Conservation (phyloP, 2,888 invertebrate species). For the Acronicta alni region DNA sequence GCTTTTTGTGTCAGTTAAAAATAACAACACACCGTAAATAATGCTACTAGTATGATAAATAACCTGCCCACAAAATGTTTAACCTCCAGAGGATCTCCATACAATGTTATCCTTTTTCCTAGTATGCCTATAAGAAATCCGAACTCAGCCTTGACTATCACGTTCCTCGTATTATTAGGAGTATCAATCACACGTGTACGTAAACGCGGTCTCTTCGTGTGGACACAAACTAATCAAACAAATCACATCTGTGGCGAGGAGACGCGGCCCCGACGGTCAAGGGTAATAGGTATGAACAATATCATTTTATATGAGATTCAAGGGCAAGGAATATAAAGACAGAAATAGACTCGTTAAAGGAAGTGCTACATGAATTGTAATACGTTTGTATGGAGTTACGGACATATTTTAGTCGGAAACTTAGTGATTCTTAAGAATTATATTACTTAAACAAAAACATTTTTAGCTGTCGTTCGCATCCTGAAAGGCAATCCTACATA, state of each 20-base stretch:
- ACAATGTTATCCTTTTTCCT: too few species aligned
- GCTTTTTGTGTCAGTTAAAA: too few species aligned
- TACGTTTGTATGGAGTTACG: too few species aligned
- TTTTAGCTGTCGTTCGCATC: too few species aligned
- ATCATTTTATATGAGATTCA: slow-evolving; percentile 17
- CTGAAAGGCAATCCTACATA: too few species aligned
- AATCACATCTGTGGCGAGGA: slow-evolving; percentile 18
- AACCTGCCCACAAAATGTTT: too few species aligned
- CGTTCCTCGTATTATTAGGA: not conserved
- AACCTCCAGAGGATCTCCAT: too few species aligned
- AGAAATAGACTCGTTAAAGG: slow-evolving; percentile 2
- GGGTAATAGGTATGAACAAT: slow-evolving; percentile 14
- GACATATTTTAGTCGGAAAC: too few species aligned
- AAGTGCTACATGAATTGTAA: not conserved
- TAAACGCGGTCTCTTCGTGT: slow-evolving; percentile 5
- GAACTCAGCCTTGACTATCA: slow-evolving; percentile 1
- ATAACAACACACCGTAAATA: too few species aligned
- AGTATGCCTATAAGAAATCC: not conserved
- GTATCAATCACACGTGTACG: slow-evolving; percentile 5
- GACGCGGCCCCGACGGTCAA: slow-evolving; percentile 6
- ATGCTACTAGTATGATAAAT: too few species aligned
- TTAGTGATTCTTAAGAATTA: too few species aligned
- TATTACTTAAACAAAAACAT: too few species aligned
- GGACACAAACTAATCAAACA: slow-evolving; percentile 26
- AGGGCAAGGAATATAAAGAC: slow-evolving; percentile 12